Percentiles rank a stretch among this genome's conserved stretches.
phyloP scores from a whole-genome alignment of 1,140 invertebrate species.

The Cyrtorhinus lividipennis region DNA sequence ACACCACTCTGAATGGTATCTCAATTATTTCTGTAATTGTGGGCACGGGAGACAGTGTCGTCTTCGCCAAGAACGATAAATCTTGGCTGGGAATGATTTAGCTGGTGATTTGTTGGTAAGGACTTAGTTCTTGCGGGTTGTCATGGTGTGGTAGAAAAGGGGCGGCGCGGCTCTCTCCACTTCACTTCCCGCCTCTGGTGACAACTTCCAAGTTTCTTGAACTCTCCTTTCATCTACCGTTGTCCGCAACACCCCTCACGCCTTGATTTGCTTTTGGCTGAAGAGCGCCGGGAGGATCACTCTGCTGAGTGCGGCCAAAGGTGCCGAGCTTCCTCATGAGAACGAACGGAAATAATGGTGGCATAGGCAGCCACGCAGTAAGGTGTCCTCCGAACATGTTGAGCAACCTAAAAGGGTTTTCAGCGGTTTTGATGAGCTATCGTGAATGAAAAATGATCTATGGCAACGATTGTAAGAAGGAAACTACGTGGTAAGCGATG shows the following conservation, averaged over 20 bases:
- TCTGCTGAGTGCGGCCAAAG: too few species aligned
- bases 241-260: neutral
- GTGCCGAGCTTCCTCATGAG: too few species aligned
- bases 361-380: too few species aligned
- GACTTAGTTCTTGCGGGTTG: slow-evolving; percentile 7
- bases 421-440: too few species aligned
- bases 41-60: slow-evolving; percentile 12
- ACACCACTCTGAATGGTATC: slow-evolving; percentile 13
- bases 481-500: too few species aligned
- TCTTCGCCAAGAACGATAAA: slow-evolving; percentile 6
- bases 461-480: too few species aligned
- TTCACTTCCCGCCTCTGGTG: neutral
- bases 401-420: too few species aligned
- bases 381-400: too few species aligned
- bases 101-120: slow-evolving; percentile 6
- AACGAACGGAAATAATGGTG: too few species aligned
- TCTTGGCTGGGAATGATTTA: slow-evolving; percentile 4
- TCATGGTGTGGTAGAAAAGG: neutral
- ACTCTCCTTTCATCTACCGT: neutral
- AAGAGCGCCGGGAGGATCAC: too few species aligned
- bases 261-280: neutral
- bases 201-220: slow-evolving; percentile 6
- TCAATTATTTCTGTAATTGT: slow-evolving; percentile 16
- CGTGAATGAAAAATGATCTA: too few species aligned
- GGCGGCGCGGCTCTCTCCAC: neutral